Evolutionary conservation across 1,140 invertebrate genomes (phyloP).

Genomic region (Cataglyphis hispanica): DNA sequence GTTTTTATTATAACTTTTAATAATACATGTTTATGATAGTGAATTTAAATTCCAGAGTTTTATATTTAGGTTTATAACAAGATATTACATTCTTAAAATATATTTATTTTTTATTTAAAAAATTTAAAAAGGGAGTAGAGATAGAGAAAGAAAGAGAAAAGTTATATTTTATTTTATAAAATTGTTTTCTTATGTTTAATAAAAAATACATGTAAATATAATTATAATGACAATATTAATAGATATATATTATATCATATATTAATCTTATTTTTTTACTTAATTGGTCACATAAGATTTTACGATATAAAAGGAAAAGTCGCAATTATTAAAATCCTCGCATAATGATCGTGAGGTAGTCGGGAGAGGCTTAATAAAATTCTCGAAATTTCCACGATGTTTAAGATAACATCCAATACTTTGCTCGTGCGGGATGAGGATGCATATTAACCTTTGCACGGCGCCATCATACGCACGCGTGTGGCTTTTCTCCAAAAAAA

Average conservation of each 20-base stretch:
- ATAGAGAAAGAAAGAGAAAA: background rate
- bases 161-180: background rate
- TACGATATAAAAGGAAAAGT: conserved; percentile 1
- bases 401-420: conserved; percentile 50
- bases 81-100: background rate
- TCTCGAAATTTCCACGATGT: conserved; percentile 40
- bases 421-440: conserved; percentile 35
- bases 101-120: background rate
- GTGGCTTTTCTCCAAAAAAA: conserved; percentile 30
- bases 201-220: background rate
- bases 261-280: background rate
- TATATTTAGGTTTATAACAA: background rate
- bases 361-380: conserved; percentile 49
- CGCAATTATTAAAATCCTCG: conserved; percentile 44
- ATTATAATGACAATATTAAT: background rate
- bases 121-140: background rate
- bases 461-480: conserved; percentile 41
- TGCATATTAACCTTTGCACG: conserved; percentile 45
- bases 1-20: background rate
- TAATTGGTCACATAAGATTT: background rate
- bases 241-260: background rate
- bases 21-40: conserved; percentile 3
- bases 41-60: too few species aligned
- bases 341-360: conserved; percentile 11
- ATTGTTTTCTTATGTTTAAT: background rate